phyloP scores from a whole-genome alignment of 2,888 invertebrate species.

The Himalopsyche anomala region DNA sequence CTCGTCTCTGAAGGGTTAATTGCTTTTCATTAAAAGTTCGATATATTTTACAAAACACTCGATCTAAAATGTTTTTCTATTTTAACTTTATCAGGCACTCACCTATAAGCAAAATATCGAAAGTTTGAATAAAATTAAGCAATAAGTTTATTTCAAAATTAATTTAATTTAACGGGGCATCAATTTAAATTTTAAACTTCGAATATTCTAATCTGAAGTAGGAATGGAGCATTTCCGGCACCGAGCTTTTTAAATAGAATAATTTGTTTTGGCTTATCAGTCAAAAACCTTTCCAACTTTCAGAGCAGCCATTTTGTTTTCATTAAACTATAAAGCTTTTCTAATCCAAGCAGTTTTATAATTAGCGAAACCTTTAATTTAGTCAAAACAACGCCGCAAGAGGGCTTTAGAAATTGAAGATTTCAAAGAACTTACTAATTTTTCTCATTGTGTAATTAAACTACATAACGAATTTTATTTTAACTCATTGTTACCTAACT shows the following conservation, averaged over 20 bases:
- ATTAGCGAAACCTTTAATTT: not conserved
- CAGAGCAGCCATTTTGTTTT: not conserved
- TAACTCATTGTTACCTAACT: too few relatives aligned
- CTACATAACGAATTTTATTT: too few relatives aligned
- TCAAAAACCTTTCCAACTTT: not conserved
- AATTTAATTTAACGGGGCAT: not conserved
- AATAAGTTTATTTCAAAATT: not conserved
- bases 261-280: slow-evolving; percentile 22
- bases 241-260: not conserved
- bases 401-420: not conserved
- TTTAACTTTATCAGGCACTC: too few relatives aligned
- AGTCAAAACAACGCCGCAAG: not conserved
- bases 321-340: slow-evolving; percentile 3
- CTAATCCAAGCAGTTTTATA: slow-evolving; percentile 5
- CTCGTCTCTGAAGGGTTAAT: too few relatives aligned
- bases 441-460: too few relatives aligned
- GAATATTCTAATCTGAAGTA: not conserved
- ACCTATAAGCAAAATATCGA: not conserved
- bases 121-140: not conserved
- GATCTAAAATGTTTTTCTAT: too few relatives aligned
- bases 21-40: too few relatives aligned
- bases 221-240: not conserved
- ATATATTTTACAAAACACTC: too few relatives aligned
- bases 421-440: not conserved
- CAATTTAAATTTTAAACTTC: not conserved